Evolutionary conservation across 1,140 invertebrate genomes (phyloP).

Genomic region (Drosophila athabasca): DNA sequence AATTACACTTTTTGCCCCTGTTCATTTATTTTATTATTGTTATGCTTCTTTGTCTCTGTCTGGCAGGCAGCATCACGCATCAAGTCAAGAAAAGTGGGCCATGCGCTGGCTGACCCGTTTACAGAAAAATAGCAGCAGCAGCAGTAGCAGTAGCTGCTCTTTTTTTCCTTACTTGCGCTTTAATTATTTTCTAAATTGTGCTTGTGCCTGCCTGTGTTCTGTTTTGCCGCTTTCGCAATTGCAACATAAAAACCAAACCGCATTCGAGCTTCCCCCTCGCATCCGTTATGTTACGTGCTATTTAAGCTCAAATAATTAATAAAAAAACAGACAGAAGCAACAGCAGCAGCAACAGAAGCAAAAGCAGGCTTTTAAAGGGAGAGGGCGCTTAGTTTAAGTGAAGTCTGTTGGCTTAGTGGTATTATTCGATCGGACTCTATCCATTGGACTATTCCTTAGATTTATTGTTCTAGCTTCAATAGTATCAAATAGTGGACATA

Average conservation of each 20-base stretch:
- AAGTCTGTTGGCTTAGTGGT: too few species aligned
- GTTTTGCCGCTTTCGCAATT: conserved; percentile 57
- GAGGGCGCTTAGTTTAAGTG: too few species aligned
- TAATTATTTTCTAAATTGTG: conserved; percentile 73
- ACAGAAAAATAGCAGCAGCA: conserved; percentile 18
- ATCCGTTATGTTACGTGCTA: conserved; percentile 49
- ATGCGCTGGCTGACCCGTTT: conserved; percentile 52
- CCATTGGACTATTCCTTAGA: too few species aligned
- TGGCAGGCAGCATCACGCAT: conserved; percentile 23
- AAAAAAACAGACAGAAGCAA: too few species aligned
- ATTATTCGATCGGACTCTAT: too few species aligned
- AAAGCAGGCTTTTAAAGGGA: too few species aligned
- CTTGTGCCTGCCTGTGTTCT: conserved; percentile 52
- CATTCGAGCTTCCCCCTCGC: conserved; percentile 18
- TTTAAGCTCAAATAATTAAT: conserved; percentile 20
- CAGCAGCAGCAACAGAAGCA: too few species aligned
- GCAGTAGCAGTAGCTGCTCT: conserved; percentile 21
- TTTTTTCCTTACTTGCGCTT: conserved; percentile 59
- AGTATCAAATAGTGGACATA: too few species aligned
- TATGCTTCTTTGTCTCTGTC: conserved; percentile 16
- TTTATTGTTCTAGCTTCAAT: too few species aligned
- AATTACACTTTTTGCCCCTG: conserved; percentile 67
- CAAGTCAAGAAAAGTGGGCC: conserved; percentile 36
- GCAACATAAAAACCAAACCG: conserved; percentile 46
- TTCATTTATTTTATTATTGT: conserved; percentile 55